Evolutionary conservation across 2,797 vertebrate species (phyloP), one percentile per base, ranked within the genome.

Genomic region (Melanogrammus aeglefinus): DNA sequence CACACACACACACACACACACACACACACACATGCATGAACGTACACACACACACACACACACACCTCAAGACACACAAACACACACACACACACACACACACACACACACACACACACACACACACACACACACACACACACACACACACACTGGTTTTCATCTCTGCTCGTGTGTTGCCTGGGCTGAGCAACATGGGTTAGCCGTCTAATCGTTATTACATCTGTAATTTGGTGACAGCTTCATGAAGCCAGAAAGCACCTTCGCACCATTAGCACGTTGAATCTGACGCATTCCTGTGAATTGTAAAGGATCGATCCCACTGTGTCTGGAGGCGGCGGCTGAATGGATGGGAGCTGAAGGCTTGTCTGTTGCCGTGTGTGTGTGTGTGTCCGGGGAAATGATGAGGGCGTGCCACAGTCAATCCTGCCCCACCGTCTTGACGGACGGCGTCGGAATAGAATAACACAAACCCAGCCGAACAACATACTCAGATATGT

Each of bases 301-400:
- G 91, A 88, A 85, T 91, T 93, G 90, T 87, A 91, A 91, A 85
- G 82, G 87, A 93, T 93, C 90, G 87, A 84, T 93, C 93, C 92
- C 82, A 75, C 70, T 41, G 81, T 80, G 82, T 75, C 79, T 73
- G 84, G 80, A 79, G 86, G 78, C 47, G 0, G 69, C 91, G 92
- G 87, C 91, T 93, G 84, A 84, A 75, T 72, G 72, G 16, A 35
- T 63, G 35, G 35, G 77, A 31, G 36, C 38, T 74, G n/a, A 72
- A 73, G 72, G 78, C 77, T 75, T 24, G 79, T 57, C 66, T 75
- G 38, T 72, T 76, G 47, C 39, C 7, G 12, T 77, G 71, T 77
- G 57, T 14, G 63, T 63, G 76, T n/a, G n/a, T n/a, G n/a, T n/a
- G n/a, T n/a, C 72, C 18, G 35, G 0, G n/a, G 18, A 38, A 73